phyloP scores from a whole-genome alignment of 30 jellyfish, hydroid and myxozoan species.

The Aurelia aurita region DNA sequence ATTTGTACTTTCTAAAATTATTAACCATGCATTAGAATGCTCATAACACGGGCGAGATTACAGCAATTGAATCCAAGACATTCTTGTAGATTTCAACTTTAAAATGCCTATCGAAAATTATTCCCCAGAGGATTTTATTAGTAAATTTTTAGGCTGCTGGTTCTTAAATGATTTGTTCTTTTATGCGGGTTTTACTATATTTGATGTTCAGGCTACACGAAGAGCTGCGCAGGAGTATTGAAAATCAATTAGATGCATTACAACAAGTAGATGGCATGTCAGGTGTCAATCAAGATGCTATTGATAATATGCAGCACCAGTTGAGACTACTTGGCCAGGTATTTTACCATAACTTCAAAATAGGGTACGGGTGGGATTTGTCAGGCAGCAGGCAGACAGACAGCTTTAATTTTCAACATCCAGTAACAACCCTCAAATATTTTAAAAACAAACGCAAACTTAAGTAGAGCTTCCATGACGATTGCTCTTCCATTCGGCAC shows the following conservation, averaged over 20 bases:
- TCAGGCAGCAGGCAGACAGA: no score
- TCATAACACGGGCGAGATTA: no score
- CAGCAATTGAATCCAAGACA: no score
- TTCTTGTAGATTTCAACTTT: no score
- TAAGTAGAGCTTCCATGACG: no score
- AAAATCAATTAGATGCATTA: constrained; percentile 78
- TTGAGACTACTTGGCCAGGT: constrained; percentile 49
- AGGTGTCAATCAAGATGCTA: constrained; percentile 66
- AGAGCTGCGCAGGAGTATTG: constrained; percentile 79
- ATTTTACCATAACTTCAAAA: background rate
- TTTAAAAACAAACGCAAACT: no score
- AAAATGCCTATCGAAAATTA: no score
- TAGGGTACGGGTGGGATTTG: background rate
- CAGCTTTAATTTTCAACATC: no score
- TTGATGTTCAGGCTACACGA: constrained; percentile 73
- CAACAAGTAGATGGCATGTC: constrained; percentile 80
- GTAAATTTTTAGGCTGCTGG: background rate
- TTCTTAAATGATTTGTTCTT: background rate
- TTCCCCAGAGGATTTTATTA: background rate
- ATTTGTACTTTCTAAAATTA: no score
- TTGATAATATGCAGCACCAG: constrained; percentile 81
- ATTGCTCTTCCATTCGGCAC: no score
- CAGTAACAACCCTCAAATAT: no score
- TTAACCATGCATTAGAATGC: no score
- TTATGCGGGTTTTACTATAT: background rate